These are phyloP conservation scores for Eilema griseolum DNA, from an alignment of 2,888 invertebrate genomes.

Conservation along the genomic window DNA sequence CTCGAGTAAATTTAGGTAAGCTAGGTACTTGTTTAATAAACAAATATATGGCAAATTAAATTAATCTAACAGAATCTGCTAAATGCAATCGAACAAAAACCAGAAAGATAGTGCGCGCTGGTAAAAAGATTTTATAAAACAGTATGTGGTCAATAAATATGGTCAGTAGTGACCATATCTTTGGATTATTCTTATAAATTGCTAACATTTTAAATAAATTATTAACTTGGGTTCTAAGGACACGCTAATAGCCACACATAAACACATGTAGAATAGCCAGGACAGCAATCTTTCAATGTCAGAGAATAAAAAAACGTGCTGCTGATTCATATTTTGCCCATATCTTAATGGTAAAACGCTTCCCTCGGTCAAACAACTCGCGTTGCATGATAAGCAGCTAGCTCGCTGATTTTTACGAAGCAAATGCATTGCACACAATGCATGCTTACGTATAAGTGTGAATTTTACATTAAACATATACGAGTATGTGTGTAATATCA, in stretches of 20 bases:
- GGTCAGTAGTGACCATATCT: background rate
- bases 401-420: constrained; percentile 22
- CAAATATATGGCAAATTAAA: too few relatives aligned
- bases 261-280: background rate
- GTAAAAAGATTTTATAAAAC: background rate
- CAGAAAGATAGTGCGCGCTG: background rate
- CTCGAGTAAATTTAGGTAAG: background rate
- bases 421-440: constrained; percentile 13
- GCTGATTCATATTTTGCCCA: background rate
- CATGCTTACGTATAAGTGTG: constrained; percentile 16
- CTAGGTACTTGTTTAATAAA: background rate
- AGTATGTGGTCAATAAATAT: background rate
- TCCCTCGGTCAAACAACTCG: constrained; percentile 29
- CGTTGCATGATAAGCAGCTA: constrained; percentile 25
- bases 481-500: background rate
- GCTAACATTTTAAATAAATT: background rate
- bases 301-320: background rate
- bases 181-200: background rate
- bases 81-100: too few relatives aligned
- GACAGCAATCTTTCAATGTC: background rate
- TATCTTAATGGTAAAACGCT: constrained; percentile 29
- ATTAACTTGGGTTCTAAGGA: background rate
- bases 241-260: constrained; percentile 1
- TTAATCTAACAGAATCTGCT: background rate
- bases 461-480: background rate